Conservation (phyloP, 1,140 invertebrate species). For the Brachionus angularis region DNA sequence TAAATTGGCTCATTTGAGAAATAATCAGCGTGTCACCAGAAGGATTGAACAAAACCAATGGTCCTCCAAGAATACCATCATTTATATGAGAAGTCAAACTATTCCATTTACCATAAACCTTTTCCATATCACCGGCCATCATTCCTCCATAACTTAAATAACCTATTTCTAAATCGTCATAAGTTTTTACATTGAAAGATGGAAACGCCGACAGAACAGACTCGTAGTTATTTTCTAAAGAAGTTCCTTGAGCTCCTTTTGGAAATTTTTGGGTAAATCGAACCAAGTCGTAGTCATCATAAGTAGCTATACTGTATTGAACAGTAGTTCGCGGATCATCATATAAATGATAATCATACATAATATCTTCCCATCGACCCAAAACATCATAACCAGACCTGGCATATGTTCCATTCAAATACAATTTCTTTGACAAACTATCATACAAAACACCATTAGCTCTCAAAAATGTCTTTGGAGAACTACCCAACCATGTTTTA, state of each 20-base stretch:
- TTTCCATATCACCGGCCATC: conserved; percentile 44
- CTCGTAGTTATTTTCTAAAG: not conserved
- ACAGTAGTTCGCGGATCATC: not conserved
- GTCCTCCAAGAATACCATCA: conserved; percentile 21
- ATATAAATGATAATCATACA: not conserved
- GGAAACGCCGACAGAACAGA: conserved; percentile 39
- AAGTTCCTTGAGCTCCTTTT: conserved; percentile 11
- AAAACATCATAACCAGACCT: conserved; percentile 2
- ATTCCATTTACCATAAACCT: conserved; percentile 33
- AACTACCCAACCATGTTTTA: conserved; percentile 20
- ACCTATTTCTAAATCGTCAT: conserved; percentile 1
- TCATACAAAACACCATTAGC: conserved; percentile 3
- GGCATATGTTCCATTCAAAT: conserved; percentile 1
- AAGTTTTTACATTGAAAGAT: conserved; percentile 15
- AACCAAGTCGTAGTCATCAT: conserved; percentile 38
- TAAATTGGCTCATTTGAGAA: conserved; percentile 42
- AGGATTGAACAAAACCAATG: conserved; percentile 22
- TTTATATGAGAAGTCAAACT: not conserved
- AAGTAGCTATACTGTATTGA: conserved; percentile 13
- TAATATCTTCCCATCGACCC: conserved; percentile 8
- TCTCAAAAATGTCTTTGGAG: conserved; percentile 24
- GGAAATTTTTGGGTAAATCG: conserved; percentile 38
- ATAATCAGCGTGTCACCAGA: conserved; percentile 22
- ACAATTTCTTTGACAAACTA: not conserved
- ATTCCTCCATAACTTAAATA: conserved; percentile 41